Conservation (phyloP, 2,113 vertebrate species). For the Nesoenas mayeri region DNA sequence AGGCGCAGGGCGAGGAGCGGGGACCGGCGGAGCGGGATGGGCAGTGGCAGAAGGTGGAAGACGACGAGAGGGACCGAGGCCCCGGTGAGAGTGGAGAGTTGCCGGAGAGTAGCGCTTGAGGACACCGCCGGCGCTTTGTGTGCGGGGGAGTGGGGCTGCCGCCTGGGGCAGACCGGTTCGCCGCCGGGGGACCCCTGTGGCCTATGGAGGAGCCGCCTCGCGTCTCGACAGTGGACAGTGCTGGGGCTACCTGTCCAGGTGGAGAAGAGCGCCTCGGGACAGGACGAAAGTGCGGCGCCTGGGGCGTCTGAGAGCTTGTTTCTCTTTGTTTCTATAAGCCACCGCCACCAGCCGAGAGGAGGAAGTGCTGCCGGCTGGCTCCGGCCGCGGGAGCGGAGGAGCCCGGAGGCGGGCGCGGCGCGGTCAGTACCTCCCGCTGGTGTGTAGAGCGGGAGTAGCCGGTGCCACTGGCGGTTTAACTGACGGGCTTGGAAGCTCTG, state of each 20-base stretch:
- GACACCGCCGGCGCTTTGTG: not conserved
- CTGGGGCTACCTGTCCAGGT: not conserved
- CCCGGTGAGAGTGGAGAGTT: not conserved
- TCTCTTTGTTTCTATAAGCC: not conserved
- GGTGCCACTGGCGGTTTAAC: not conserved
- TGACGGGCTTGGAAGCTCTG: not conserved
- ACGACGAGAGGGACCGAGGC: not conserved
- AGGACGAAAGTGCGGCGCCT: not conserved
- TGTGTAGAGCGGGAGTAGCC: rapidly evolving
- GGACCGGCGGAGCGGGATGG: not conserved
- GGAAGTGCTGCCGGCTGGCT: not conserved
- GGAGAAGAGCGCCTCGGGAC: not conserved
- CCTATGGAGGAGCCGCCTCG: not conserved
- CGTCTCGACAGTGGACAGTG: not conserved
- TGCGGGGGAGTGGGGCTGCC: not conserved
- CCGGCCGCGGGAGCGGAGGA: not conserved
- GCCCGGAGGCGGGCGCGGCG: not conserved
- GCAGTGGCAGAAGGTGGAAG: not conserved
- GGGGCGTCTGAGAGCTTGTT: not conserved
- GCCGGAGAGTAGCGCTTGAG: not conserved
- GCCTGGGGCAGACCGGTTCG: not conserved
- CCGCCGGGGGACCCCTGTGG: too few relatives aligned
- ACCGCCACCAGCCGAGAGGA: not conserved
- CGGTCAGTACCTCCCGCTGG: not conserved
- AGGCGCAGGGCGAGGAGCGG: constrained; percentile 47